A percentile compares a stretch with the other conserved stretches of the same genome.
phyloP scores from a whole-genome alignment of 2,113 vertebrate genomes.

The Rhinoptilus africanus region DNA sequence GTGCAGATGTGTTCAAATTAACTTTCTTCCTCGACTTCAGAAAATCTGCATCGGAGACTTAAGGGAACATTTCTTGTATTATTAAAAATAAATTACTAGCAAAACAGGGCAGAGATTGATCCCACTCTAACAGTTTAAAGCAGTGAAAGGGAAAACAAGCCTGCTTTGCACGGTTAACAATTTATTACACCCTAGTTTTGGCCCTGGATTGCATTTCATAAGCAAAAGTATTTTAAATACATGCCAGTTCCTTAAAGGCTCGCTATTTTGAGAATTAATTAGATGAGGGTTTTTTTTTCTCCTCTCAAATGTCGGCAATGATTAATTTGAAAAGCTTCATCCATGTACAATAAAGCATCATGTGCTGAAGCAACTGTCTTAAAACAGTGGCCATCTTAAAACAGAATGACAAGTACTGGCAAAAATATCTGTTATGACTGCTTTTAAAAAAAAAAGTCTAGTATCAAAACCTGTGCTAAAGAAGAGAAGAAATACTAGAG shows the following conservation, averaged over 20 bases:
- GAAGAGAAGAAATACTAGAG: neutral
- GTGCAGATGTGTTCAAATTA: conserved; percentile 54
- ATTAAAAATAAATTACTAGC: conserved; percentile 58
- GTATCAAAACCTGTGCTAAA: neutral
- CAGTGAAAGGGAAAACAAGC: conserved; percentile 1
- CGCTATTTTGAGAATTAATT: neutral
- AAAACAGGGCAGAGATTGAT: conserved; percentile 26
- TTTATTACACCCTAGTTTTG: neutral
- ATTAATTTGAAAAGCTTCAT: neutral
- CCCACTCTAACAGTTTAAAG: conserved; percentile 5
- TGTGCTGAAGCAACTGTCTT: neutral
- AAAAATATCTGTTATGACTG: neutral
- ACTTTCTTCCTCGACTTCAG: conserved; percentile 41
- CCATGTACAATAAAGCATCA: neutral
- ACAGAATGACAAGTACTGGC: neutral
- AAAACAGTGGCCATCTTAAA: neutral
- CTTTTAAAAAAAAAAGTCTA: neutral
- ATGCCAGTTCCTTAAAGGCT: neutral
- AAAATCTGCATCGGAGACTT: conserved; percentile 37
- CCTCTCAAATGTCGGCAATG: neutral
- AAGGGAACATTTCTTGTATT: conserved; percentile 27
- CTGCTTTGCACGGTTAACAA: neutral
- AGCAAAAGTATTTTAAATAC: neutral
- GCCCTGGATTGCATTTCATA: neutral
- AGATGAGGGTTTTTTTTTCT: neutral